Base-by-base conservation (phyloP, 2,797 vertebrate species). In the Sebastes baramenuke region DNA sequence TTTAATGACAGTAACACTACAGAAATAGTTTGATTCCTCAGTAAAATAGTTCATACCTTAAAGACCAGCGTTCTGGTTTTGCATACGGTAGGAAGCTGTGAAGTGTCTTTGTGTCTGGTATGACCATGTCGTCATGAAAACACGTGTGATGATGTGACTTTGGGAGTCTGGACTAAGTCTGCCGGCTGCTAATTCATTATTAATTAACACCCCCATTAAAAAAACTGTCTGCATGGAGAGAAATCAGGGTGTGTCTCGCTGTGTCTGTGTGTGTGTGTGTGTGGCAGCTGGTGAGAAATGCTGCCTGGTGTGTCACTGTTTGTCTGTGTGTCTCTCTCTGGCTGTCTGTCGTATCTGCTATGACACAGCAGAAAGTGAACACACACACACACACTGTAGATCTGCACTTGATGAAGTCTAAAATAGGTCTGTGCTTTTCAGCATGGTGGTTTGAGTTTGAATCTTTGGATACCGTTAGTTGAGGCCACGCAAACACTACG, bases 121-220 rank as follows among this genome's bases (percentile, higher is more conserved):
- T 54, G 36, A 61, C 24, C 25, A 2, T 60, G 32, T 4, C 49
- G 38, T 8, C 11, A 46, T 18, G 42, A 46, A 46, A 46, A 46
- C 14, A 46, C 6, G 14, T 16, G 42, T 46, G 42, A 46, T 46
- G 42, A 46, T 61, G 74, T 67, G 82, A 84, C 79, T 38, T 56
- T 67, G 72, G 55, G 55, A 70, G 61, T 74, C 60, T 42, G 56
- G 73, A 64, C 72, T 52, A 27, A 77, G 46, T 82, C 67, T 71
- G 55, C 66, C 70, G 75, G 58, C 88, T 85, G 87, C 78, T 68
- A 82, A 72, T 90, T 86, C 22, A 87, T 91, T 87, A 91, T 92
- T 90, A 77, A 94, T 92, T 72, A 85, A 65, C 79, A 66, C 60
- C 76, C 64, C 56, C 68, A 20, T 84, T 72, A 56, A 83, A 82